phyloP scores from a whole-genome alignment of 1,140 invertebrate species.

The Mizuhopecten yessoensis region DNA sequence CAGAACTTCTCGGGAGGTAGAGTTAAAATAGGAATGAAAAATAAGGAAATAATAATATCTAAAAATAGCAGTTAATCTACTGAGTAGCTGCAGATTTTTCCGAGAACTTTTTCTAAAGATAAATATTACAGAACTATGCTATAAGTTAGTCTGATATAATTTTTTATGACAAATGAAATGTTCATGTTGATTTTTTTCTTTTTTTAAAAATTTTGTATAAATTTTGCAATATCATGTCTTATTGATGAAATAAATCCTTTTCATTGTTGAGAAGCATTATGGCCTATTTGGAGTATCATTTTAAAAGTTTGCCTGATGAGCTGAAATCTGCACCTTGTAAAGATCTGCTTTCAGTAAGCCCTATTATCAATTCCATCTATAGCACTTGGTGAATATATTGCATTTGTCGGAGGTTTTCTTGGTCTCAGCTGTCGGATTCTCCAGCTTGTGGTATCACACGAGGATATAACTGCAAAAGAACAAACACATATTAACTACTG shows the following conservation, averaged over 20 bases:
- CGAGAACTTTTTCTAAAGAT: no score
- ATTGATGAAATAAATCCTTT: no score
- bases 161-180: not conserved
- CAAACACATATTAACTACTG: not conserved
- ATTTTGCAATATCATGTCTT: no score
- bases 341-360: conserved; percentile 11
- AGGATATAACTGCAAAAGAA: conserved; percentile 73
- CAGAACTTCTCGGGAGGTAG: no score
- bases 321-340: not conserved
- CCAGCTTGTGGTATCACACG: conserved; percentile 67
- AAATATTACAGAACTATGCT: no score
- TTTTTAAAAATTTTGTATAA: no score
- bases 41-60: not conserved
- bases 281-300: not conserved
- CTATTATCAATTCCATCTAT: not conserved
- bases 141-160: no score
- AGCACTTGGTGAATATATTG: not conserved
- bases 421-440: conserved; percentile 49
- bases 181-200: no score
- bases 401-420: not conserved
- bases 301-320: not conserved
- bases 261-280: no score
- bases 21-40: no score
- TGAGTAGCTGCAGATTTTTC: no score
- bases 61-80: not conserved